Evolutionary conservation across 2,797 vertebrate genomes (phyloP), one percentile per base, ranked within the genome.

Genomic region (Acrossocheilus wenchowensis): DNA sequence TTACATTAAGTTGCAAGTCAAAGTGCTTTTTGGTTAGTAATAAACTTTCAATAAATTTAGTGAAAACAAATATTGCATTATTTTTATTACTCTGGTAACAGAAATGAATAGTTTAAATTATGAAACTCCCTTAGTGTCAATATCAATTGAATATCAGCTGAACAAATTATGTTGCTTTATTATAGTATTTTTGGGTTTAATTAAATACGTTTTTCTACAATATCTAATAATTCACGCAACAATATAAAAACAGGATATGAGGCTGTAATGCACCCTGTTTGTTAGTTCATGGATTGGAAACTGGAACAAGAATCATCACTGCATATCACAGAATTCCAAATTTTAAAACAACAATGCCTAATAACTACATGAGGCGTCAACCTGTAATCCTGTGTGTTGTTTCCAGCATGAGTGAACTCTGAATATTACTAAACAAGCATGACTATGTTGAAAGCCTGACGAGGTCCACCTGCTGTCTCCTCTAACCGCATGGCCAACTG

Each of bases 391-490:
- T 68, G 45, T 41, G 73, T 43, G 62, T 69, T 43, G 75, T 84
- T 66, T 52, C 17, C 50, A 50, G 64, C 34, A 60, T 60, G 2
- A 68, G 23, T 2, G 14, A 30, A 36, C 19, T 75, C 12, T 23
- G 2, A 39, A 72, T 39, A 83, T 39, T 60, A 57, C 4, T 77
- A 39, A 48, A 52, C 30, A 71, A 77, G 75, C 14, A 82, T 79
- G 60, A 72, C 41, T 39, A 57, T 84, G 79, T 48, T 66, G 60
- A 78, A 80, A 84, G 72, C 72, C 39, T 34, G 62, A 36, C 19
- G 71, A 71, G 57, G 39, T 85, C 50, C 62, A 85, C 78, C 71
- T 73, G 60, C 82, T 87, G 26, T 72, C 54, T 43, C 66, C 66
- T 85, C 75, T 71, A n/a, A 45, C 19, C 17, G 21, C 84, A 19